Evolutionary conservation across 2,797 vertebrate genomes (phyloP), one percentile per base, ranked within the genome.

Genomic region (Valencia hispanica): DNA sequence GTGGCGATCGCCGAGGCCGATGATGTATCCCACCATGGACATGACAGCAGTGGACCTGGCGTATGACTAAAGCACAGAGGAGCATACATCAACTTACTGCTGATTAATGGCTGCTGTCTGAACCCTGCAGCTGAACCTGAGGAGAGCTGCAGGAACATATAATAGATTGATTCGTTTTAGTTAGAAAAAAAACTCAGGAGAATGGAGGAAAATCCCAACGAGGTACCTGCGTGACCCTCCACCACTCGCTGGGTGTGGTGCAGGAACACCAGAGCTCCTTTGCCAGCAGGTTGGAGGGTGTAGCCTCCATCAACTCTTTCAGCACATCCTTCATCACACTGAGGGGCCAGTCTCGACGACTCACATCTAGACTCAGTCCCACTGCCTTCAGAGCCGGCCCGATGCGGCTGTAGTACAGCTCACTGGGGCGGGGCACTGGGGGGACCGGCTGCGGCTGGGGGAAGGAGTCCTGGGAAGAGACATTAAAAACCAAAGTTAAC

Each of bases 11-110:
- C 98, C 98, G 32, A 99, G 97, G 79, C 98, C 98, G 68, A 99
- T 99, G 78, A 99, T 99, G 93, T 99, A 99, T 72, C 98, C 98
- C 84, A 99, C 98, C 98, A 99, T 99, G 2, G 98, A 99, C 98
- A 99, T 99, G 85, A 99, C 98, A 18, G 98, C 98, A 39, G 98
- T 99, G 51, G 98, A 99, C 86, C 98, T 96, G 84, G 98, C 97
- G 0, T 99, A 99, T 1, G 96, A 97, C 98, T 99, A 84, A 5
- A 84, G 32, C 0, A n/a, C 0, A 74, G 15, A 45, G 50, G 2
- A 59, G 48, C 17, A 55, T 4, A 47, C 36, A n/a, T 17, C 25
- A 27, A 43, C 4, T 43, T n/a, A 27, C 25, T 39, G 36, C 63
- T 66, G 51, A 53, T 10, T n/a, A n/a, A 57, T 5, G n/a, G 53